A percentile compares a stretch with the other conserved stretches of the same genome.
These are phyloP conservation scores for Sitobion miscanthi DNA, from an alignment of 1,140 invertebrate species.

Conservation along the genomic window DNA sequence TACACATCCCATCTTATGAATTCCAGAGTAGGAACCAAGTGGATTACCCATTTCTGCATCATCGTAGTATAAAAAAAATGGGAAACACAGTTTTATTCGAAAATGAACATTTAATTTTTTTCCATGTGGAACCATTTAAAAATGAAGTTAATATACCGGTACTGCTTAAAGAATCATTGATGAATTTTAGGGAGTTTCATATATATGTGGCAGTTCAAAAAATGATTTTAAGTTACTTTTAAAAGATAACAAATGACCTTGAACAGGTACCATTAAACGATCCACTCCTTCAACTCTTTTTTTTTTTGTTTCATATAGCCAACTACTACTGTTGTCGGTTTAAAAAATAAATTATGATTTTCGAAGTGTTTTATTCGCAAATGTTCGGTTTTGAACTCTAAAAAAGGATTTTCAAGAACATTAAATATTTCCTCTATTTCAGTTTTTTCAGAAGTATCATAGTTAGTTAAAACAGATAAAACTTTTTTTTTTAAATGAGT, in stretches of 20 bases:
- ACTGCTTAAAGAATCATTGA: neutral
- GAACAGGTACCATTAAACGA: neutral
- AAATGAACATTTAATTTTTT: neutral
- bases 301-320: neutral
- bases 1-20: neutral
- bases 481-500: neutral
- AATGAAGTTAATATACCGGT: neutral
- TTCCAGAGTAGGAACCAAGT: neutral
- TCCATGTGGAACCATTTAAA: neutral
- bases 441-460: neutral
- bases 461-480: neutral
- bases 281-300: neutral
- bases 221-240: neutral
- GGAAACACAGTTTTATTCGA: neutral
- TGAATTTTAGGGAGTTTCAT: neutral
- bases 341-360: neutral
- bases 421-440: neutral
- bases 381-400: neutral
- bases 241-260: neutral
- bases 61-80: neutral
- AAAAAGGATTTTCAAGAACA: neutral
- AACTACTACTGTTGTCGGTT: neutral
- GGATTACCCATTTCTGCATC: neutral
- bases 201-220: neutral
- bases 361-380: neutral